Conservation (phyloP, 2,888 invertebrate genomes). For the Sphaerophoria rueppellii region DNA sequence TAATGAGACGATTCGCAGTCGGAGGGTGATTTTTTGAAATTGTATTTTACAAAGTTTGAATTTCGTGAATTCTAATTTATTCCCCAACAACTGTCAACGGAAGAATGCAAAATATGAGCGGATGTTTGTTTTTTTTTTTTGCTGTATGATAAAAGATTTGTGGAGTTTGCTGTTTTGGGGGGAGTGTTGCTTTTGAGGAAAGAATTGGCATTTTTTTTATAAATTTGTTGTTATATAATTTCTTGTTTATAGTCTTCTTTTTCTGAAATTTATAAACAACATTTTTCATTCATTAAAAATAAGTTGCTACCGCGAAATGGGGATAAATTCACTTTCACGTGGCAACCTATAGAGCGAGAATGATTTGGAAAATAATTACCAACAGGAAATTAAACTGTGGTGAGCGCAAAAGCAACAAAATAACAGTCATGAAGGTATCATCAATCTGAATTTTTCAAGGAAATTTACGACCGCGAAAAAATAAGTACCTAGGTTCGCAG, state of each 20-base stretch:
- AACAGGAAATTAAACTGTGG: conserved; percentile 61
- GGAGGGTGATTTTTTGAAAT: conserved; percentile 37
- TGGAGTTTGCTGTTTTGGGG: background rate
- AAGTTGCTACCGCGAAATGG: conserved; percentile 25
- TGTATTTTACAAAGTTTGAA: conserved; percentile 34
- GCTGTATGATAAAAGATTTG: conserved; percentile 45
- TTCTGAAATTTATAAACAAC: conserved; percentile 1
- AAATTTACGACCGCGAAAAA: conserved; percentile 11
- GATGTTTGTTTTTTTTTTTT: conserved; percentile 26
- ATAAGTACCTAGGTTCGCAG: too few species aligned
- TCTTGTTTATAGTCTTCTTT: background rate
- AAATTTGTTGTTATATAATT: conserved; percentile 21
- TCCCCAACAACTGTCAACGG: conserved; percentile 65
- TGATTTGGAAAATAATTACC: conserved; percentile 67
- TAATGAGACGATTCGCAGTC: background rate
- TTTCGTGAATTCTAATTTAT: conserved; percentile 71
- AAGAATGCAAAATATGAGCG: conserved; percentile 55
- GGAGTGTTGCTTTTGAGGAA: conserved; percentile 18
- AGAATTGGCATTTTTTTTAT: conserved; percentile 40
- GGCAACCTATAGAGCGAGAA: background rate
- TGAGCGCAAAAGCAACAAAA: conserved; percentile 7
- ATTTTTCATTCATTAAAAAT: conserved; percentile 12
- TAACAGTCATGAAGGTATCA: conserved; percentile 26
- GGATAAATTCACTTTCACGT: conserved; percentile 23
- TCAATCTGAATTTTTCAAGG: conserved; percentile 65